Conservation (phyloP, 2,113 vertebrate species). For the Laticauda laticaudata region DNA sequence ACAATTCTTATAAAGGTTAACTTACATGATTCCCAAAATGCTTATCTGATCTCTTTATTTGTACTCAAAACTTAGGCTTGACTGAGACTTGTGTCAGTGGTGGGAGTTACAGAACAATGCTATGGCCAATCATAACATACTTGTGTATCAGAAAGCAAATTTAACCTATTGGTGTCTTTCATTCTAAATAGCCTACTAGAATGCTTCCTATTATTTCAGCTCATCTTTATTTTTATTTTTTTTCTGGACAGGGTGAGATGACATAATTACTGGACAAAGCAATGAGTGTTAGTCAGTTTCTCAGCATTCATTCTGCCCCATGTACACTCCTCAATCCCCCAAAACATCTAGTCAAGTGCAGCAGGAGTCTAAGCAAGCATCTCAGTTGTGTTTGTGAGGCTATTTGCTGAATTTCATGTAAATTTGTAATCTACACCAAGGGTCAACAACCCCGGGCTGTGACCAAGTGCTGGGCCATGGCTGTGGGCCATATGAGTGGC, state of each 20-base stretch:
- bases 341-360: neutral
- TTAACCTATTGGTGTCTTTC: neutral
- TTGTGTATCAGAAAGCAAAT: neutral
- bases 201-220: neutral
- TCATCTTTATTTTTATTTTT: neutral
- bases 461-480: no score
- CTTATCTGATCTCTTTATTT: neutral
- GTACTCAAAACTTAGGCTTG: neutral
- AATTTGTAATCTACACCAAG: neutral
- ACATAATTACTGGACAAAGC: neutral
- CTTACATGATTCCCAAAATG: neutral
- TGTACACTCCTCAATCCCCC: neutral
- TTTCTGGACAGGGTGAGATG: neutral
- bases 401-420: neutral
- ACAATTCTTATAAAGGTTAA: neutral
- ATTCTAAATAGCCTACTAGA: neutral
- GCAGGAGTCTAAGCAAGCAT: neutral
- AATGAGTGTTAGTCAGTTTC: neutral
- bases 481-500: no score
- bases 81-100: neutral
- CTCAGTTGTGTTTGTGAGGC: neutral
- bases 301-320: neutral
- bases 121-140: neutral
- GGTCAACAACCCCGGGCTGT: no score
- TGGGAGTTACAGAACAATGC: neutral